A percentile compares a stretch with the other conserved stretches of the same genome.
phyloP scores from a whole-genome alignment of 1,140 invertebrate genomes.

The Musca vetustissima region DNA sequence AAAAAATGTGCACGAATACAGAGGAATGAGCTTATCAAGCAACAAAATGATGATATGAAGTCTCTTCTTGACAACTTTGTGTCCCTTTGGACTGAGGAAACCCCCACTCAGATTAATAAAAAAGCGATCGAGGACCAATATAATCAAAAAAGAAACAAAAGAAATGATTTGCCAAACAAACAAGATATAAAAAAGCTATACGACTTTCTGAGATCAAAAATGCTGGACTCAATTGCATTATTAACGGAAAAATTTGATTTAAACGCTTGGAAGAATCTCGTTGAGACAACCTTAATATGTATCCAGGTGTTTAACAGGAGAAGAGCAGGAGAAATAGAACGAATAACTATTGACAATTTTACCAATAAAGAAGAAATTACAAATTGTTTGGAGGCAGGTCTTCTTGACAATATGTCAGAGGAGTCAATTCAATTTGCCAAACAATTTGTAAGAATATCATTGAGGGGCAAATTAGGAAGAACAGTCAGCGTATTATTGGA shows the following conservation, averaged over 20 bases:
- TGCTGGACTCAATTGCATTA: too few species aligned
- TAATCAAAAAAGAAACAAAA: neutral
- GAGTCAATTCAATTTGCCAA: too few species aligned
- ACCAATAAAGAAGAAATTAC: neutral
- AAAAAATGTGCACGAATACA: conserved; percentile 6
- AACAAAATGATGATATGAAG: neutral
- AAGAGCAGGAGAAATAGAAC: conserved; percentile 13
- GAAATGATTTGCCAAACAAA: neutral
- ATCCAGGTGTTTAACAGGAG: conserved; percentile 10
- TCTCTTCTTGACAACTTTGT: neutral
- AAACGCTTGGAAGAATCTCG: neutral
- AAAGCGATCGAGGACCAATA: conserved; percentile 6
- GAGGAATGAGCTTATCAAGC: conserved; percentile 3
- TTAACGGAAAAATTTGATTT: neutral
- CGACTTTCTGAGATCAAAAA: neutral
- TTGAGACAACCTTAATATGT: neutral
- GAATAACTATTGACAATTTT: neutral
- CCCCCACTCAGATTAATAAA: conserved; percentile 9
- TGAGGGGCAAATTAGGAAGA: neutral
- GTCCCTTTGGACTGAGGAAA: neutral
- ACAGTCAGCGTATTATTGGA: neutral
- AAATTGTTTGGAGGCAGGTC: neutral
- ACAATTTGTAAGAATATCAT: too few species aligned
- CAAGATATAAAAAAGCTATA: conserved; percentile 6
- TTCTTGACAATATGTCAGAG: neutral